Evolutionary conservation across 2,113 vertebrate species (phyloP), one percentile per base, ranked within the genome.

Genomic region (Boleophthalmus pectinirostris): DNA sequence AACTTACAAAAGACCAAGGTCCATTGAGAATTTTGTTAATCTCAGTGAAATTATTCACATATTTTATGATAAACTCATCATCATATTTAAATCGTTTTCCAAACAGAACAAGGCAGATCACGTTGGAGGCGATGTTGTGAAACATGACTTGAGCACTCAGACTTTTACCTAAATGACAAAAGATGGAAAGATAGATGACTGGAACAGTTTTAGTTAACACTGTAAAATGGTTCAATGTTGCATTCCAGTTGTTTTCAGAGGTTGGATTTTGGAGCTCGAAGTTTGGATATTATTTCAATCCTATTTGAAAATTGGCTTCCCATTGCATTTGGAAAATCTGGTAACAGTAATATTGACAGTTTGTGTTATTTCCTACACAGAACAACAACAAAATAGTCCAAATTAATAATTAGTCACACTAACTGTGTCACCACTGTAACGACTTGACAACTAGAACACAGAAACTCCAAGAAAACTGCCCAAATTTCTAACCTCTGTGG

Each of bases 91-190:
- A 93, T 3, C 83, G 58, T 24, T 8, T 23, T 0, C 29, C 92
- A 15, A 93, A 92, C n/a, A 91, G 51, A 1, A 93, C 57, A 58
- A 88, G 87, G 78, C 89, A 92, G 74, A 94, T 93, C 43, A 93
- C 73, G 38, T 93, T 93, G 73, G 91, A 86, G 11, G 78, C 80
- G 0, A 86, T 68, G 14, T 69, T 82, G 20, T 91, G 89, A 66
- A 93, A 91, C 35, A 85, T 0, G 12, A 54, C 14, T 0, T 83
- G 20, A 38, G 82, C 81, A 23, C 75, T 35, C 24, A 80, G 51
- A n/a, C 24, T 24, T 16, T 74, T 66, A 9, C 82, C 85, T 89
- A 69, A 43, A 29, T 29, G 29, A 29, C 4, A 29, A 29, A 29
- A 29, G 29, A 29, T 29, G n/a, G n/a, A n/a, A n/a, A 29, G 2